phyloP scores from a whole-genome alignment of 2,888 invertebrate genomes.

The Drosophila hamatofila region DNA sequence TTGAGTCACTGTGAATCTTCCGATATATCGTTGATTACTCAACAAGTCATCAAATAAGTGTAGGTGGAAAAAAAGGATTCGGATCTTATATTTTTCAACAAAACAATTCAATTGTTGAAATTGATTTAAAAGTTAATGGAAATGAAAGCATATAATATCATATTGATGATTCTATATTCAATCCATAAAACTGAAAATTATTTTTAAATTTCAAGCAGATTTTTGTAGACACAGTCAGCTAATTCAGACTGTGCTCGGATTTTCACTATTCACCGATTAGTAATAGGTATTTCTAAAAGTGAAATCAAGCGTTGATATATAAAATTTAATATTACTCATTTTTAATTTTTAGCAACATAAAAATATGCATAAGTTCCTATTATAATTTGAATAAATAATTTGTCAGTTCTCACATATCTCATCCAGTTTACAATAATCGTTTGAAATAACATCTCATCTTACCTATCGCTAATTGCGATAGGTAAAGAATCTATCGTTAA shows the following conservation, averaged over 20 bases:
- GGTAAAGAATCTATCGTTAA: slow-evolving; percentile 25
- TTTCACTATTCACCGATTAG: background rate
- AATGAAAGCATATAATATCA: background rate
- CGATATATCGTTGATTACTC: background rate
- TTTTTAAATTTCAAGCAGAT: background rate
- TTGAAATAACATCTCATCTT: slow-evolving; percentile 7
- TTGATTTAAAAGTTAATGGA: background rate
- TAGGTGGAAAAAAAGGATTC: slow-evolving; percentile 2
- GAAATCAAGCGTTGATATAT: too few species aligned
- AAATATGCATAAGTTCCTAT: too few species aligned
- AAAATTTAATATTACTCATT: too few species aligned
- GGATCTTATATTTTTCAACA: too few species aligned
- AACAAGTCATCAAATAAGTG: background rate
- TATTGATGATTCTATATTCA: background rate
- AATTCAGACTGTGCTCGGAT: background rate
- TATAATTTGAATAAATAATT: too few species aligned
- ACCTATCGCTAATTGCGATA: background rate
- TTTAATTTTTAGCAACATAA: too few species aligned
- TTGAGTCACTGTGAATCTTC: slow-evolving; percentile 1
- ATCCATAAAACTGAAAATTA: background rate
- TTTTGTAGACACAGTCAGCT: background rate
- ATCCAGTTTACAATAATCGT: background rate
- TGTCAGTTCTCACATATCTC: background rate
- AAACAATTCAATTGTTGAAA: background rate
- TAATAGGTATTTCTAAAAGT: background rate